phyloP scores from a whole-genome alignment of 2,113 vertebrate species.

The Herpailurus yagouaroundi region DNA sequence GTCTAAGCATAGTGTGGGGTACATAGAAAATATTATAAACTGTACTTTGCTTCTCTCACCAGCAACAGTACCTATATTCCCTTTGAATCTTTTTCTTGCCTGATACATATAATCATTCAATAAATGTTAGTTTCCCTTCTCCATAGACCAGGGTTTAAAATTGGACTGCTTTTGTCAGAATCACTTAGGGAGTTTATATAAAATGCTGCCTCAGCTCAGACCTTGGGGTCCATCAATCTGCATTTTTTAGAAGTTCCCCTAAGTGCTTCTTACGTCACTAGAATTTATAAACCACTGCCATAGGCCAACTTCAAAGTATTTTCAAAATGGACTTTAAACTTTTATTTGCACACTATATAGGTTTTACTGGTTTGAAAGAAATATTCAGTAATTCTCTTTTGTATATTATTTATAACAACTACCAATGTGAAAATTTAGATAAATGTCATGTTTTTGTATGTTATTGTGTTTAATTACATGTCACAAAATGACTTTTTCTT shows the following conservation, averaged over 20 bases:
- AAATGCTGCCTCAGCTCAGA: neutral
- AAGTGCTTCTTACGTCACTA: neutral
- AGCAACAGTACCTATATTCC: neutral
- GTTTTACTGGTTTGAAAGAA: constrained; percentile 7
- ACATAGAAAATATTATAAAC: neutral
- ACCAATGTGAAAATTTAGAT: constrained; percentile 43
- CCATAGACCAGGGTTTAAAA: neutral
- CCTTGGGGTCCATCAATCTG: neutral
- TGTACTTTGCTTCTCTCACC: constrained; percentile 18
- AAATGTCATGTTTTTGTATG: neutral
- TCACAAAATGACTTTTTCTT: constrained; percentile 58
- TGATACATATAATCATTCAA: neutral
- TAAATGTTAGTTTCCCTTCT: constrained; percentile 41
- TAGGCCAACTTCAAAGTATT: neutral
- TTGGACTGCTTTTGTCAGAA: neutral
- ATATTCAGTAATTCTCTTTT: constrained; percentile 31
- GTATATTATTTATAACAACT: constrained; percentile 16
- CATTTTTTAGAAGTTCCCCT: neutral
- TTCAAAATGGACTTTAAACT: constrained; percentile 14
- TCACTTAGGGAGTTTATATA: constrained; percentile 1
- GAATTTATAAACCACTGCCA: constrained; percentile 14
- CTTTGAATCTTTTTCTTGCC: constrained; percentile 15
- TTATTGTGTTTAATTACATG: constrained; percentile 26
- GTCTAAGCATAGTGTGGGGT: neutral
- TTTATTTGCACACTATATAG: constrained; percentile 34